Conservation (phyloP, 2,113 vertebrate species). For the Arvicanthis niloticus region DNA sequence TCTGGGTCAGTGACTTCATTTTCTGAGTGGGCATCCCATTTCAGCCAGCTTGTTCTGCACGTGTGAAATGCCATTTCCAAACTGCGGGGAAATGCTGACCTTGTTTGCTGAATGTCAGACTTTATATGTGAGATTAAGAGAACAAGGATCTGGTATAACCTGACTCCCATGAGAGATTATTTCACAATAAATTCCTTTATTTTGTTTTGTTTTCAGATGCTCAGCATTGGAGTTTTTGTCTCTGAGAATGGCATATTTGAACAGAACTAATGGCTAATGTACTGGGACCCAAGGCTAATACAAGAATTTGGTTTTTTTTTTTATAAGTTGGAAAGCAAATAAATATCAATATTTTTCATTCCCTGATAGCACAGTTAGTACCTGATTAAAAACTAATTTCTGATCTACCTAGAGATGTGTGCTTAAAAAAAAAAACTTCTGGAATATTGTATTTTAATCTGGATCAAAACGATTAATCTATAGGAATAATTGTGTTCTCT, state of each 20-base stretch:
- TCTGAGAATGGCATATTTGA: background rate
- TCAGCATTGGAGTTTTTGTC: background rate
- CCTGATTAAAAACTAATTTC: conserved; percentile 44
- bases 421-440: background rate
- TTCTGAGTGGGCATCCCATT: background rate
- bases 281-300: background rate
- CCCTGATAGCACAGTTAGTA: background rate
- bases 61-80: conserved; percentile 61
- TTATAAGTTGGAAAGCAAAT: conserved; percentile 50
- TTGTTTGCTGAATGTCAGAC: conserved; percentile 67
- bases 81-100: background rate
- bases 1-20: conserved; percentile 35
- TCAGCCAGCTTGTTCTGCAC: background rate
- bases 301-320: conserved; percentile 15
- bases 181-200: background rate
- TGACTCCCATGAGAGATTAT: conserved; percentile 18
- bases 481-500: background rate
- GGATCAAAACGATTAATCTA: conserved; percentile 11
- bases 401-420: background rate
- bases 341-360: conserved; percentile 48
- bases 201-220: conserved; percentile 59
- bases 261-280: background rate
- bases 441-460: conserved; percentile 14
- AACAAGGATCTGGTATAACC: conserved; percentile 21
- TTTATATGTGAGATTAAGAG: conserved; percentile 60